phyloP scores from a whole-genome alignment of 2,888 invertebrate species.

The Cordilura impudica region DNA sequence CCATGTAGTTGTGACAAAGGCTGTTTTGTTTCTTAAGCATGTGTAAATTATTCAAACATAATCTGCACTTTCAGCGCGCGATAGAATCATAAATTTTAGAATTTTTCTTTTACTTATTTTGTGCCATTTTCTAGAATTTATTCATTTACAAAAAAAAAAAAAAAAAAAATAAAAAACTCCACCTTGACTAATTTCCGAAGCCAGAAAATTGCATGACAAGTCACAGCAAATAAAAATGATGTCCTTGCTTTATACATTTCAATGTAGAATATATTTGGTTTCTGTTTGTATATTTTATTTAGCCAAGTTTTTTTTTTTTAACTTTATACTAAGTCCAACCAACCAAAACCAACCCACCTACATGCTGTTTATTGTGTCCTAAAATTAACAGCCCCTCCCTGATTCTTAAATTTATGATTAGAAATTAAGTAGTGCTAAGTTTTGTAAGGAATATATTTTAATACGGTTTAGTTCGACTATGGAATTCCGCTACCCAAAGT shows the following conservation, averaged over 20 bases:
- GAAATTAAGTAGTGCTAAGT: not conserved
- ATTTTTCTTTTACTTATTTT: not conserved
- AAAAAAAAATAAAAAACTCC: slow-evolving; percentile 1
- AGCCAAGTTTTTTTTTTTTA: slow-evolving; percentile 26
- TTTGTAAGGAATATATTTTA: too few relatives aligned
- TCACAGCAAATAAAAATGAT: slow-evolving; percentile 60
- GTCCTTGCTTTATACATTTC: slow-evolving; percentile 56
- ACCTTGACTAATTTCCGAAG: slow-evolving; percentile 43
- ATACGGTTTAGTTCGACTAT: not conserved
- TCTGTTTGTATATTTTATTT: slow-evolving; percentile 1
- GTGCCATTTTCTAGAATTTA: slow-evolving; percentile 7
- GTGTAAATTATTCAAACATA: slow-evolving; percentile 64
- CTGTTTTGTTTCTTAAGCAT: slow-evolving; percentile 63
- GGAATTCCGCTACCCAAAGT: not conserved
- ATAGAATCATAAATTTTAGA: slow-evolving; percentile 54
- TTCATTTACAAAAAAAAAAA: not conserved
- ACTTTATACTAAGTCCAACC: slow-evolving; percentile 16
- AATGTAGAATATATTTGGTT: not conserved
- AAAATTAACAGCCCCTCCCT: slow-evolving; percentile 4
- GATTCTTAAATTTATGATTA: not conserved
- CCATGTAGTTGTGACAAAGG: too few relatives aligned
- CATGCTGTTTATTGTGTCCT: not conserved
- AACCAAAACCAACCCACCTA: slow-evolving; percentile 33
- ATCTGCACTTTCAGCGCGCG: slow-evolving; percentile 60
- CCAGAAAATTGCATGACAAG: slow-evolving; percentile 55